These are phyloP conservation scores for Andrena marginata DNA, from an alignment of 2,888 invertebrate genomes.

Conservation along the genomic window DNA sequence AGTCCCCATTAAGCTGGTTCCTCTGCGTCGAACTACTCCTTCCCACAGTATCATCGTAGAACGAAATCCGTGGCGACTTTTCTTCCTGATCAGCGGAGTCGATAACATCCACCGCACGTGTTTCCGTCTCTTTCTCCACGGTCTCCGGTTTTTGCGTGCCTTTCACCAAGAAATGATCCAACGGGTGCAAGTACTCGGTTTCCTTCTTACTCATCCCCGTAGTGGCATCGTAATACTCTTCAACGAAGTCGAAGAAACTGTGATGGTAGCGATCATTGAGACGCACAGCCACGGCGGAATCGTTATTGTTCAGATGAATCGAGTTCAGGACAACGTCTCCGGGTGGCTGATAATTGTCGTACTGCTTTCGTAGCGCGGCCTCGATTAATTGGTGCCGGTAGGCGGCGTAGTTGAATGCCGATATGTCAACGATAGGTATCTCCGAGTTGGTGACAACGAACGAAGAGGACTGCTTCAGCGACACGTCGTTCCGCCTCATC, in stretches of 20 bases:
- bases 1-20: background rate
- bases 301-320: conserved; percentile 77
- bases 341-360: conserved; percentile 78
- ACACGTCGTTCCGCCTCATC: conserved; percentile 30
- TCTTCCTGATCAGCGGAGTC: conserved; percentile 8
- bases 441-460: conserved; percentile 66
- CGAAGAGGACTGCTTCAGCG: conserved; percentile 70
- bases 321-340: conserved; percentile 81
- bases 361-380: conserved; percentile 73
- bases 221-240: conserved; percentile 65
- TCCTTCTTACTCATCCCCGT: conserved; percentile 59
- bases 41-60: conserved; percentile 3
- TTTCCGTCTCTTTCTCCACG: conserved; percentile 72
- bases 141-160: conserved; percentile 62
- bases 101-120: conserved; percentile 4
- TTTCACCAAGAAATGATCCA: conserved; percentile 78
- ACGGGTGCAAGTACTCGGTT: conserved; percentile 69
- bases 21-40: background rate
- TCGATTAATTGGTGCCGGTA: conserved; percentile 79
- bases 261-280: conserved; percentile 67
- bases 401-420: conserved; percentile 73
- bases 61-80: conserved; percentile 24
- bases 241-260: conserved; percentile 76
- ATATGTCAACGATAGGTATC: conserved; percentile 74
- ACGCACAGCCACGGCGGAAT: conserved; percentile 59